A percentile compares a stretch with the other conserved stretches of the same genome.
Conservation (phyloP, 2,888 invertebrate genomes). For the Conomelus anceps region DNA sequence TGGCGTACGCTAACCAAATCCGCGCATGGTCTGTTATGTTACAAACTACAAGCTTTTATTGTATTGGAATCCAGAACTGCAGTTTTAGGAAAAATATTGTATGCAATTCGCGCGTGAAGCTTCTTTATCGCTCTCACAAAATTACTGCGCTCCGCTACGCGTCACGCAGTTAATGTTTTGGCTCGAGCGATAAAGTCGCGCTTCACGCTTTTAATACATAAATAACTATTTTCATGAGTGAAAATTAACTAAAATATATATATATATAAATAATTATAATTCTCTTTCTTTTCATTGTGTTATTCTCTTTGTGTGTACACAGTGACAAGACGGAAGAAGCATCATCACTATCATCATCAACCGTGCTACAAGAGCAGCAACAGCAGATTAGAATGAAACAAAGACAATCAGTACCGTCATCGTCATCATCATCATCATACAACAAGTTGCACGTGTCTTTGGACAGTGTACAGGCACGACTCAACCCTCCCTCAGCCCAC, state of each 20-base stretch:
- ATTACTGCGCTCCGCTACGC: too few species aligned
- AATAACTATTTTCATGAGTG: too few species aligned
- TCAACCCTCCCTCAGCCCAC: slow-evolving; percentile 35
- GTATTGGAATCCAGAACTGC: too few species aligned
- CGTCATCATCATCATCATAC: slow-evolving; percentile 21
- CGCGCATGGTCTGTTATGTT: too few species aligned
- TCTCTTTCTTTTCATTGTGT: neutral
- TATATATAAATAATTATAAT: neutral
- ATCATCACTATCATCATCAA: neutral
- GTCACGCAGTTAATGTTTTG: too few species aligned
- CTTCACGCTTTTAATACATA: too few species aligned
- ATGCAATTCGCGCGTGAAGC: too few species aligned
- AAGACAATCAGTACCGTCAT: slow-evolving; percentile 2
- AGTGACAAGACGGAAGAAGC: slow-evolving; percentile 15
- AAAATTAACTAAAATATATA: neutral
- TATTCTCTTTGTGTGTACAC: neutral
- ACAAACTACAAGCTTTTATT: too few species aligned
- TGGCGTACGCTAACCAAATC: too few species aligned
- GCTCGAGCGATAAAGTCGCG: too few species aligned
- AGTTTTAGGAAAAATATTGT: too few species aligned
- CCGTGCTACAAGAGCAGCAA: neutral
- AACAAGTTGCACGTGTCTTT: slow-evolving; percentile 39
- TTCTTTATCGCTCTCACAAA: too few species aligned
- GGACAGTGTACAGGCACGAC: slow-evolving; percentile 40
- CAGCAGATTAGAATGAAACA: neutral